phyloP scores from a whole-genome alignment of 1,140 invertebrate genomes.

The Macrostomum lignano region DNA sequence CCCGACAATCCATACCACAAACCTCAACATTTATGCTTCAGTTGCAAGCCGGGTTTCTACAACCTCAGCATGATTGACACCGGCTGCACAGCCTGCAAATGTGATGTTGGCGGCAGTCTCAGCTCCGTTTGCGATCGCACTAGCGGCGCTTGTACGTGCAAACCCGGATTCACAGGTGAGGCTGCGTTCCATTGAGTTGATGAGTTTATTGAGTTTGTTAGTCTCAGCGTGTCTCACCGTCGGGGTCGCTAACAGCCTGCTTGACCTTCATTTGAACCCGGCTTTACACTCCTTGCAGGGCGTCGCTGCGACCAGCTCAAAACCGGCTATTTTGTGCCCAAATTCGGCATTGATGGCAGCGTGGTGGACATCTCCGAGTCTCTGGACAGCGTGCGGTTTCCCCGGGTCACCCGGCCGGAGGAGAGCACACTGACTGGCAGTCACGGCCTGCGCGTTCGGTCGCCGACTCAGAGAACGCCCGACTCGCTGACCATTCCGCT shows the following conservation, averaged over 20 bases:
- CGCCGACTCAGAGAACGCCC: too few species aligned
- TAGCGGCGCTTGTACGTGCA: slow-evolving; percentile 21
- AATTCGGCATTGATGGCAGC: not conserved
- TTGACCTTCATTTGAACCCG: too few species aligned
- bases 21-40: too few species aligned
- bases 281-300: too few species aligned
- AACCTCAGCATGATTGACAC: too few species aligned
- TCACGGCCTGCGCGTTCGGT: slow-evolving; percentile 6
- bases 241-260: slow-evolving; percentile 70
- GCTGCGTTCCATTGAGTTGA: too few species aligned
- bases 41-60: too few species aligned
- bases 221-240: slow-evolving; percentile 70
- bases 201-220: too few species aligned
- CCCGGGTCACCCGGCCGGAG: slow-evolving; percentile 7
- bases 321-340: slow-evolving; percentile 8
- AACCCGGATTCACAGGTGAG: slow-evolving; percentile 13
- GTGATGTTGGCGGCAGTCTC: slow-evolving; percentile 17
- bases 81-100: slow-evolving; percentile 21
- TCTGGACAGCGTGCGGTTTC: slow-evolving; percentile 4
- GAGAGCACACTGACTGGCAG: slow-evolving; percentile 6
- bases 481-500: too few species aligned
- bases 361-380: not conserved
- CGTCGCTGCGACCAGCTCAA: slow-evolving; percentile 52
- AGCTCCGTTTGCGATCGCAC: slow-evolving; percentile 16
- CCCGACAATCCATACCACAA: too few species aligned